These are phyloP conservation scores for Phalacrocorax carbo DNA, from an alignment of 2,113 vertebrate species.

Conservation along the genomic window DNA sequence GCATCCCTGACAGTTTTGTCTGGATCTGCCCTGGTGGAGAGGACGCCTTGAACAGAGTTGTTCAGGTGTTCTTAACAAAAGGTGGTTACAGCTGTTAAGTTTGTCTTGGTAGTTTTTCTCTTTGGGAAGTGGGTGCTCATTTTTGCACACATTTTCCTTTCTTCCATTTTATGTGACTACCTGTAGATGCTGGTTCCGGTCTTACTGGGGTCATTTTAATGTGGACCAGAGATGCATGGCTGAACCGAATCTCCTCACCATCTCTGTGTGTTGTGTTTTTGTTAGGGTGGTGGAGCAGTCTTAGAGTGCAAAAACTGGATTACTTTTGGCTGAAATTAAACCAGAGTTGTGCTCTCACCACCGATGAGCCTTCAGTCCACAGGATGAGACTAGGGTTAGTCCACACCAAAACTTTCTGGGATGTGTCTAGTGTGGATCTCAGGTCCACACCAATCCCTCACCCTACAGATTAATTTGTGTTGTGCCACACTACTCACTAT, in stretches of 20 bases:
- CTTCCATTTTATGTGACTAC: background rate
- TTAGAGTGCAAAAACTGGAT: background rate
- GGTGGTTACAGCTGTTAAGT: background rate
- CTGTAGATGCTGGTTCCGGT: background rate
- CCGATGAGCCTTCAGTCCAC: background rate
- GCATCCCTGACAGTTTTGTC: background rate
- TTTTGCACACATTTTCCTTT: background rate
- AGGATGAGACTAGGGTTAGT: background rate
- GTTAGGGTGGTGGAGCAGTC: background rate
- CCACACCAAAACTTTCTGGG: background rate
- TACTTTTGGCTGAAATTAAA: background rate
- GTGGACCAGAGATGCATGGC: background rate
- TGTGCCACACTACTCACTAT: background rate
- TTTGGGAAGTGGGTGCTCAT: background rate
- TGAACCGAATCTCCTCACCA: rapidly evolving
- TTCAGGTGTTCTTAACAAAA: background rate
- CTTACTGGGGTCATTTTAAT: background rate
- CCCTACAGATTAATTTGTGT: background rate
- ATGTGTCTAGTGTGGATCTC: background rate
- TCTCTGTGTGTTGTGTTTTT: background rate
- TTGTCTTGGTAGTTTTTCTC: background rate
- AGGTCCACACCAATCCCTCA: background rate
- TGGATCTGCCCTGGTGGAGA: background rate
- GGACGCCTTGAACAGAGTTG: background rate
- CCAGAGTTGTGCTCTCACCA: background rate